Conservation (phyloP, 2,888 invertebrate genomes). For the Pachliopta kotzebuea region DNA sequence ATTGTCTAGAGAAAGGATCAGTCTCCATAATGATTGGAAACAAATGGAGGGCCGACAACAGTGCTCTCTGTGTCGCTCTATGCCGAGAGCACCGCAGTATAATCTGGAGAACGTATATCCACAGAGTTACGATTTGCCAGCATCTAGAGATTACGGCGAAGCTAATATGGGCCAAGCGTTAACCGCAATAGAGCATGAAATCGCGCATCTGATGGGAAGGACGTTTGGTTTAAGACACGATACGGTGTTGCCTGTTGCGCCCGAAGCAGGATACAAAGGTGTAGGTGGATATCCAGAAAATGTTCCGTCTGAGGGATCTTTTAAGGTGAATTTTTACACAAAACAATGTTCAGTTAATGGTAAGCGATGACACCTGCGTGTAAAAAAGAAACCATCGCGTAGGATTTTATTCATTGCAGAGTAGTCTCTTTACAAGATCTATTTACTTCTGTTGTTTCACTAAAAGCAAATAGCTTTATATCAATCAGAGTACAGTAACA, state of each 20-base stretch:
- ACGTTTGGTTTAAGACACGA: conserved; percentile 37
- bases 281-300: conserved; percentile 49
- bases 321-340: conserved; percentile 30
- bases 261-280: conserved; percentile 32
- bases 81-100: conserved; percentile 47
- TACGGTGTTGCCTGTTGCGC: conserved; percentile 21
- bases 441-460: no score
- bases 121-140: conserved; percentile 50
- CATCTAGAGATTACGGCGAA: conserved; percentile 54
- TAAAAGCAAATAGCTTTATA: no score
- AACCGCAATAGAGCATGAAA: conserved; percentile 64
- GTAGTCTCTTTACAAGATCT: no score
- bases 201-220: conserved; percentile 60
- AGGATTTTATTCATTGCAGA: no score
- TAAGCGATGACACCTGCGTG: no score
- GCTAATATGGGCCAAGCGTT: conserved; percentile 51
- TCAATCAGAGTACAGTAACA: no score
- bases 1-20: conserved; percentile 79
- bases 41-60: conserved; percentile 65
- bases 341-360: no score
- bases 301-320: conserved; percentile 23
- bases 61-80: conserved; percentile 66
- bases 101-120: conserved; percentile 49
- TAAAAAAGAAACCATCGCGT: no score
- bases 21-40: conserved; percentile 76